Evolutionary conservation across 1,140 invertebrate genomes (phyloP).

Genomic region (Daktulosphaira vitifoliae): DNA sequence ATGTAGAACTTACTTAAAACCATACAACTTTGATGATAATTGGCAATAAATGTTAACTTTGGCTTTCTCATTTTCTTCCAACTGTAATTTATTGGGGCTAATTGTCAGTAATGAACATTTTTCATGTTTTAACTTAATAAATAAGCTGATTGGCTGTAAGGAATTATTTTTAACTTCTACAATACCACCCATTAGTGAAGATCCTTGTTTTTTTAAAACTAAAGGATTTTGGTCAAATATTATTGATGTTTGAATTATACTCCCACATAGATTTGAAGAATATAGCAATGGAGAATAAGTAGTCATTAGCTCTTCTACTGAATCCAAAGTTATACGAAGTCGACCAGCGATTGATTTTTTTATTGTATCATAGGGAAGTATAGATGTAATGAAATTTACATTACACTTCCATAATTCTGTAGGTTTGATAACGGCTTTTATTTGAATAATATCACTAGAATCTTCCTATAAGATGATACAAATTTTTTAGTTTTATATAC

Average conservation of each 20-base stretch:
- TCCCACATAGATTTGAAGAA: slow-evolving; percentile 7
- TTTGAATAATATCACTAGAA: not conserved
- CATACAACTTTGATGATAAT: no score
- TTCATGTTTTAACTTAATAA: not conserved
- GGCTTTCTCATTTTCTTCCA: not conserved
- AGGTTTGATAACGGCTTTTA: slow-evolving; percentile 9
- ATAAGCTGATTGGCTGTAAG: slow-evolving; percentile 2
- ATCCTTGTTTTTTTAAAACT: slow-evolving; percentile 5
- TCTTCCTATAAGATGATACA: not conserved
- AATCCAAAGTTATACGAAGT: slow-evolving; percentile 13
- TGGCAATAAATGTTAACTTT: not conserved
- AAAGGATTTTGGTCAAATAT: slow-evolving; percentile 28
- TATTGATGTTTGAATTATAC: slow-evolving; percentile 3
- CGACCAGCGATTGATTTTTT: slow-evolving; percentile 3
- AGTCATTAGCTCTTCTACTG: not conserved
- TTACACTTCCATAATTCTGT: slow-evolving; percentile 20
- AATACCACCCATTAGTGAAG: not conserved
- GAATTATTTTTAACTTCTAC: slow-evolving; percentile 14
- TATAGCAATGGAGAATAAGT: slow-evolving; percentile 26
- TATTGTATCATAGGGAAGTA: slow-evolving; percentile 3
- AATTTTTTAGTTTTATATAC: no score
- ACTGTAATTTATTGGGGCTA: slow-evolving; percentile 11
- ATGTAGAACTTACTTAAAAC: no score
- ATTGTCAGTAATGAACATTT: not conserved
- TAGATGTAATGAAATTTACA: not conserved